Evolutionary conservation across 2,888 invertebrate species (phyloP), one percentile per base, ranked within the genome.

Genomic region (Cephus pulcher): DNA sequence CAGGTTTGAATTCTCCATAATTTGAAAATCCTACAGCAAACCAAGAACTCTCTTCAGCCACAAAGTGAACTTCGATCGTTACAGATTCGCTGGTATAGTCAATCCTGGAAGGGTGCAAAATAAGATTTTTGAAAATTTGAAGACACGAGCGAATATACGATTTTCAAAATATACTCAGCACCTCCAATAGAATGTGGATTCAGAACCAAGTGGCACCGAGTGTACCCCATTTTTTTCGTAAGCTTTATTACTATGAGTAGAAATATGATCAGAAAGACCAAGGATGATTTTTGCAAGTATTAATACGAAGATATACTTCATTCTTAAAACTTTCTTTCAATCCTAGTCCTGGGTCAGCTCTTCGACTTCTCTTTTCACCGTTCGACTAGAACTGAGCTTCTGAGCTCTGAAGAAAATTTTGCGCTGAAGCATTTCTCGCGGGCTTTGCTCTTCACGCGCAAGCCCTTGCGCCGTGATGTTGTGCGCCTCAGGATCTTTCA

Each of bases 21-120:
- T 97, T 95, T 1, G 98, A 98, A 92, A 97, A 98, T 68, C 98
- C 98, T 75, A 98, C 88, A 0, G 96, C 97, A 86, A 98, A 95
- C 97, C 97, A 98, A 76, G 90, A 86, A 82, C 86, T 87, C 12
- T 89, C 87, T 34, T 87, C 87, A 4, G 88, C 88, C 37, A 85
- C 78, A 75, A 84, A 91, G 80, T 91, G 91, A 56, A 90, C 84
- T 80, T 91, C 91, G 11, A 86, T 86, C 35, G 86, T 79, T 23
- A 90, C 85, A 23, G 77, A 32, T 80, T 90, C 87, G 34, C 86
- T 88, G 70, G 83, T 82, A 34, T 86, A 83, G 78, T 91, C 89
- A 23, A 90, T 84, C 79, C 91, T 91, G 76, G 40, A 70, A 76
- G n/a, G 70, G 15, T 75, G 32, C 4, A 12, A 75, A 56, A 11